These are phyloP conservation scores for Phortica variegata DNA, from an alignment of 1,140 invertebrate genomes.

Conservation along the genomic window DNA sequence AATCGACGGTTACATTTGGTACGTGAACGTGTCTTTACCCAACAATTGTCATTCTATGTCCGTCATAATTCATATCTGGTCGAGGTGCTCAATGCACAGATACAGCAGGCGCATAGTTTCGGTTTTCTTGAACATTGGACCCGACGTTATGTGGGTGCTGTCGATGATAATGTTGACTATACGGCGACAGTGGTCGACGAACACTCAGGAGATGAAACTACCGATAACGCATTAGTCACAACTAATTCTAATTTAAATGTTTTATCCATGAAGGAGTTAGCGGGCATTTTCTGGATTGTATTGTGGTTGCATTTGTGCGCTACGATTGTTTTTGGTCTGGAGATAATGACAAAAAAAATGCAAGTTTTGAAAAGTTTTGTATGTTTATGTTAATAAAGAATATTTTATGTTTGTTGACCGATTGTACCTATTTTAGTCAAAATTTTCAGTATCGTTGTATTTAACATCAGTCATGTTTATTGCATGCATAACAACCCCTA, in stretches of 20 bases:
- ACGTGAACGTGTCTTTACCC: slow-evolving; percentile 38
- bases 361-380: background rate
- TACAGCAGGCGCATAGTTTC: slow-evolving; percentile 26
- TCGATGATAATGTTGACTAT: slow-evolving; percentile 32
- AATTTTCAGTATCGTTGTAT: too few species aligned
- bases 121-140: slow-evolving; percentile 44
- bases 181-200: too few species aligned
- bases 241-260: too few species aligned
- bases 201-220: too few species aligned
- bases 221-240: background rate
- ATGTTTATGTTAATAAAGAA: too few species aligned
- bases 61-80: slow-evolving; percentile 37
- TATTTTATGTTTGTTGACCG: too few species aligned
- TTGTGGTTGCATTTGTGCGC: slow-evolving; percentile 31
- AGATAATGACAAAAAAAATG: slow-evolving; percentile 19
- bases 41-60: slow-evolving; percentile 44
- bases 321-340: slow-evolving; percentile 21
- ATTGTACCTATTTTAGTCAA: too few species aligned
- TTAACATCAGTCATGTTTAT: too few species aligned
- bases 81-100: slow-evolving; percentile 33
- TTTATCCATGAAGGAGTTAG: slow-evolving; percentile 30
- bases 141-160: slow-evolving; percentile 33
- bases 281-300: slow-evolving; percentile 33
- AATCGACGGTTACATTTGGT: slow-evolving; percentile 36
- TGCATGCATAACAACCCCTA: too few species aligned